Conservation (phyloP, 1,140 invertebrate species). For the Drosophila mayri region DNA sequence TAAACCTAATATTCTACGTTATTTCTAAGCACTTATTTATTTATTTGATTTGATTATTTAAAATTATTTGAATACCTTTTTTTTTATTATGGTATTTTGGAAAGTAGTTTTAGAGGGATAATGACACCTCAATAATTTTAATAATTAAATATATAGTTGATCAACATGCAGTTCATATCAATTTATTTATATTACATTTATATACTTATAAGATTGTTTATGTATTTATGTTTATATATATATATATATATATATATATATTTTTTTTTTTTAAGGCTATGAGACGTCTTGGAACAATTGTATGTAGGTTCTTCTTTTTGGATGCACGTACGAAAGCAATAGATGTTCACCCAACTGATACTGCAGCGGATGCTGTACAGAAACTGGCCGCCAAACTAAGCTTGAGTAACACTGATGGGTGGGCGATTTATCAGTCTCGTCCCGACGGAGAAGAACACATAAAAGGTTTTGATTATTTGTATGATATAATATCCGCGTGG, state of each 20-base stretch:
- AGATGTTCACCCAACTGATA: conserved; percentile 97
- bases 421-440: conserved; percentile 96
- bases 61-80: too few species aligned
- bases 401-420: conserved; percentile 93
- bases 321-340: conserved; percentile 98
- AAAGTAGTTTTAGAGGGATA: too few species aligned
- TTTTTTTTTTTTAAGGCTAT: conserved; percentile 90
- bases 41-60: too few species aligned
- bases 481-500: conserved; percentile 97
- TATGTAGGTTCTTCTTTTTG: conserved; percentile 97
- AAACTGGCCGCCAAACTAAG: conserved; percentile 96
- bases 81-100: too few species aligned
- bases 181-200: not conserved
- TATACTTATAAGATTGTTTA: not conserved
- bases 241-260: too few species aligned
- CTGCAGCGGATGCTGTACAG: conserved; percentile 94
- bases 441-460: conserved; percentile 96
- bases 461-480: conserved; percentile 96
- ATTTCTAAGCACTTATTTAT: too few species aligned
- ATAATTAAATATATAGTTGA: too few species aligned
- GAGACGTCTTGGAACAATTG: conserved; percentile 95
- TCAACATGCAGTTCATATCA: too few species aligned
- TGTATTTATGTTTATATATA: too few species aligned
- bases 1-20: too few species aligned
- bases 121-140: too few species aligned